A percentile compares a stretch with the other conserved stretches of the same genome.
Evolutionary conservation across 2,113 vertebrate genomes (phyloP).

Genomic region (Lontra canadensis): DNA sequence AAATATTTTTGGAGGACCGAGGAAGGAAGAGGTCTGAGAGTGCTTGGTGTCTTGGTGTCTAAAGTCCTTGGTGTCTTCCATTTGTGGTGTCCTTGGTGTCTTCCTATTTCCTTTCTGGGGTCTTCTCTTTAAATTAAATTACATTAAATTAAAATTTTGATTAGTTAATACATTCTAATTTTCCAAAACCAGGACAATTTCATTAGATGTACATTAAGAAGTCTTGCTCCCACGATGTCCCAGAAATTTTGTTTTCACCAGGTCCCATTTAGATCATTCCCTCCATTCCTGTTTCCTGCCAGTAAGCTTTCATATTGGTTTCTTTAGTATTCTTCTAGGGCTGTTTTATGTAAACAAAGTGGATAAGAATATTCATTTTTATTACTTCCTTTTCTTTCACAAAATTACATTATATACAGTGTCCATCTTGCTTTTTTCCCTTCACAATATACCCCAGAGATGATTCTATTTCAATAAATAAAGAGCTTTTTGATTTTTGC

Average conservation of each 20-base stretch:
- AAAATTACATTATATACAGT: background rate
- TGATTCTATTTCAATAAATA: background rate
- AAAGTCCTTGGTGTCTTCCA: background rate
- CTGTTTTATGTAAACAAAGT: background rate
- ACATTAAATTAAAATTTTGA: background rate
- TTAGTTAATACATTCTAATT: background rate
- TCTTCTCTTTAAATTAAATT: background rate
- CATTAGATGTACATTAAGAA: background rate
- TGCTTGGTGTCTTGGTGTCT: background rate
- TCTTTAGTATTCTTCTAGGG: background rate
- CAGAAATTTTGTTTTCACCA: background rate
- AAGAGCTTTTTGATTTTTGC: background rate
- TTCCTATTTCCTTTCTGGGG: background rate
- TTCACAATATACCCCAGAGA: background rate
- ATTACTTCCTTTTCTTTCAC: background rate
- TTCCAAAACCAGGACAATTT: constrained; percentile 1
- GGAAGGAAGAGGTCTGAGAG: background rate
- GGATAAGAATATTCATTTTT: background rate
- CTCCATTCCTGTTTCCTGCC: background rate
- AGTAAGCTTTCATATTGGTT: background rate
- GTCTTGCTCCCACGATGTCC: background rate
- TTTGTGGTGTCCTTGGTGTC: too few relatives aligned
- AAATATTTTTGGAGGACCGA: background rate
- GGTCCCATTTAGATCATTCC: background rate
- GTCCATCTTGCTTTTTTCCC: background rate